These are phyloP conservation scores for Drosophila neotestacea DNA, from an alignment of 2,888 invertebrate species.

Conservation along the genomic window DNA sequence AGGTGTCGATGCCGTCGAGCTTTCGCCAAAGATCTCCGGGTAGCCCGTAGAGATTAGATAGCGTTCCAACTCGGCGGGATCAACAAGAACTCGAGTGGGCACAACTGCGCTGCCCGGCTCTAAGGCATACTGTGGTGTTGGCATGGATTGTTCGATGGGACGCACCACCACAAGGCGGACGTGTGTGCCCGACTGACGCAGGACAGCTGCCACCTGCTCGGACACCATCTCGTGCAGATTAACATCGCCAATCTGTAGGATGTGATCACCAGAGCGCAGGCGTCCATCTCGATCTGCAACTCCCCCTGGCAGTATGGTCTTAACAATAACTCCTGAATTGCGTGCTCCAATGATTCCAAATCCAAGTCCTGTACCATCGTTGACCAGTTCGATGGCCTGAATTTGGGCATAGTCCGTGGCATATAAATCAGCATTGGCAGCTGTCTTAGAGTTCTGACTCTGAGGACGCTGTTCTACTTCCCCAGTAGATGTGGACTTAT, in stretches of 20 bases:
- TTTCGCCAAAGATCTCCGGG: slow-evolving; percentile 90
- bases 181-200: slow-evolving; percentile 97
- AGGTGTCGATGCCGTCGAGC: slow-evolving; percentile 85
- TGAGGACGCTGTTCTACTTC: slow-evolving; percentile 87
- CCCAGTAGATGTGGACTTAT: slow-evolving; percentile 85
- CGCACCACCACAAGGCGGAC: slow-evolving; percentile 97
- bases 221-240: slow-evolving; percentile 98
- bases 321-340: slow-evolving; percentile 99
- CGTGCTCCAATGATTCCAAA: slow-evolving; percentile 99
- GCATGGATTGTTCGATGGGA: slow-evolving; percentile 91
- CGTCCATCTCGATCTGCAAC: slow-evolving; percentile 99
- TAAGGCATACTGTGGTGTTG: slow-evolving; percentile 84
- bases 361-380: slow-evolving; percentile 98
- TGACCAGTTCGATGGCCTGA: slow-evolving; percentile 98
- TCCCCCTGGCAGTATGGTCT: slow-evolving; percentile 98
- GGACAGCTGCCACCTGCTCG: slow-evolving; percentile 97
- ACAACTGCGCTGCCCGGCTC: slow-evolving; percentile 88
- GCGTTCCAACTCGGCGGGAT: slow-evolving; percentile 94
- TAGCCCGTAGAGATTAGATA: slow-evolving; percentile 94
- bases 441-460: slow-evolving; percentile 87
- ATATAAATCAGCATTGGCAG: slow-evolving; percentile 89
- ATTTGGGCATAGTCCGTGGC: slow-evolving; percentile 98
- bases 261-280: slow-evolving; percentile 98
- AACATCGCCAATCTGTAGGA: slow-evolving; percentile 97
- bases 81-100: slow-evolving; percentile 91